Evolutionary conservation across 2,113 vertebrate genomes (phyloP).

Genomic region (Pongo pygmaeus): DNA sequence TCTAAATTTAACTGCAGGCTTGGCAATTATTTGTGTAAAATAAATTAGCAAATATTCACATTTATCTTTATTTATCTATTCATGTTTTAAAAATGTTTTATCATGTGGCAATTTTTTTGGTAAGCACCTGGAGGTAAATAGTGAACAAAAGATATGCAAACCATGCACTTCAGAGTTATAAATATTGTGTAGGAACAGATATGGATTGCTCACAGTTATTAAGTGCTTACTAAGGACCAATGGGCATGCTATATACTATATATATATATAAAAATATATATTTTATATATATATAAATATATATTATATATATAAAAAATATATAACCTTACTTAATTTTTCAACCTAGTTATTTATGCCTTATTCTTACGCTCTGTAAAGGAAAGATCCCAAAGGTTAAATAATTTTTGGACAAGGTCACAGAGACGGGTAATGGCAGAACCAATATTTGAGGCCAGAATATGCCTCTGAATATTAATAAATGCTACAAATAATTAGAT

Average conservation of each 20-base stretch:
- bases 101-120: background rate
- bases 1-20: background rate
- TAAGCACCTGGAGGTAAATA: background rate
- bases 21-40: background rate
- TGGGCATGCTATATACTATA: rapidly evolving
- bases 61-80: background rate
- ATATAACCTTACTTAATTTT: background rate
- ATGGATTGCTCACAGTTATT: background rate
- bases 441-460: background rate
- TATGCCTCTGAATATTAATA: background rate
- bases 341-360: background rate
- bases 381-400: background rate
- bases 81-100: background rate
- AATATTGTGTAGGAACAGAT: background rate
- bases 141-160: background rate
- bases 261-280: too few relatives aligned
- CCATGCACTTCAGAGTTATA: background rate
- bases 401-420: background rate
- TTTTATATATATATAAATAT: too few relatives aligned
- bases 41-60: background rate
- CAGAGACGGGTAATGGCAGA: background rate
- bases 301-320: too few relatives aligned
- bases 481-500: background rate
- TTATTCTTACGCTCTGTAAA: background rate
- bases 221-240: background rate